phyloP scores from a whole-genome alignment of 2,888 invertebrate species.

The Mesopsocus fuscifrons region DNA sequence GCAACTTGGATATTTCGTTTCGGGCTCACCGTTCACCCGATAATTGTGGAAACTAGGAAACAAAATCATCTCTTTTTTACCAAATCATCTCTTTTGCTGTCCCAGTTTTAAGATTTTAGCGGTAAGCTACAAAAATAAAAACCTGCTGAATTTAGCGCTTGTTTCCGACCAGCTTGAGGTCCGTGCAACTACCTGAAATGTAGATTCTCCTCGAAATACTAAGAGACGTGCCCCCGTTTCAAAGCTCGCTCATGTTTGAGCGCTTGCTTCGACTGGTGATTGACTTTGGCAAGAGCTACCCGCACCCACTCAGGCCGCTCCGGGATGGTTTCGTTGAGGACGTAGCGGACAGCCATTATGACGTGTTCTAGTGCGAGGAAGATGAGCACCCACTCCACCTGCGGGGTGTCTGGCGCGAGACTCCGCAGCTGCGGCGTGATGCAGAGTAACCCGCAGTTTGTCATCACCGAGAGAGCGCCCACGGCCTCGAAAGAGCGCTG shows the following conservation, averaged over 20 bases:
- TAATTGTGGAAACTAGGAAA: no score
- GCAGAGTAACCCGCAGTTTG: conserved; percentile 53
- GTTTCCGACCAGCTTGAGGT: no score
- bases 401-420: conserved; percentile 22
- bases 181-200: no score
- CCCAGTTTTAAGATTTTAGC: no score
- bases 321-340: conserved; percentile 45
- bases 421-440: conserved; percentile 41
- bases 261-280: conserved; percentile 40
- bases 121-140: no score
- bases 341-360: conserved; percentile 40
- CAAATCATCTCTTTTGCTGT: no score
- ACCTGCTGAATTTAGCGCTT: no score
- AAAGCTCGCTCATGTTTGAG: conserved; percentile 31
- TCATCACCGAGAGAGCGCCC: conserved; percentile 46
- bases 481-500: conserved; percentile 45
- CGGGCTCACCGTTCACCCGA: no score
- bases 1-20: no score
- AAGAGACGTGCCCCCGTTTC: background rate
- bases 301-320: conserved; percentile 50
- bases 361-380: conserved; percentile 51
- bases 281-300: conserved; percentile 37
- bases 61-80: no score
- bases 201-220: no score
- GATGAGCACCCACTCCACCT: conserved; percentile 32